Conservation (phyloP, 2,797 vertebrate genomes). For the Aldrovandia affinis region DNA sequence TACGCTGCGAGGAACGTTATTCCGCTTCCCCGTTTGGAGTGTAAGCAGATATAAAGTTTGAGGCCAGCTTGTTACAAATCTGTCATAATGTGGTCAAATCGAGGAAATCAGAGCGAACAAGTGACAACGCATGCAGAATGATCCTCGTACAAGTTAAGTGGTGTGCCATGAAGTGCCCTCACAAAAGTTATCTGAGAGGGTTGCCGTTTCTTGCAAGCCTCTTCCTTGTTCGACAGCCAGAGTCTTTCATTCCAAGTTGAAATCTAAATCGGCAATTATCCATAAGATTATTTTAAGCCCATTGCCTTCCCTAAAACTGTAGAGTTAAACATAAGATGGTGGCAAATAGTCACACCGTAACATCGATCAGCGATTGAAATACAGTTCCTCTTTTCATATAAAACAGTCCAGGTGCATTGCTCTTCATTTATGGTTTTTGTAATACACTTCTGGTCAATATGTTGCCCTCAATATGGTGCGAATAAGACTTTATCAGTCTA, state of each 20-base stretch:
- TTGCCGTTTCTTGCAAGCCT: background rate
- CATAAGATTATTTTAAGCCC: conserved; percentile 16
- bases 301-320: conserved; percentile 34
- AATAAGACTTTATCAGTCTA: background rate
- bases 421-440: conserved; percentile 17
- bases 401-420: conserved; percentile 39
- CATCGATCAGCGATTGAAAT: conserved; percentile 39
- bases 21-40: background rate
- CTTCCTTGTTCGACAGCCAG: background rate
- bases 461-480: background rate
- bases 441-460: conserved; percentile 24
- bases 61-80: background rate
- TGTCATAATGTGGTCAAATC: background rate
- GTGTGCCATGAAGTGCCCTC: background rate
- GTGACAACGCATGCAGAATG: background rate
- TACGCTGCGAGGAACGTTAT: background rate
- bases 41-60: background rate
- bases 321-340: conserved; percentile 35
- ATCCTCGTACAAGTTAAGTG: background rate
- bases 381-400: conserved; percentile 32
- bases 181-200: background rate
- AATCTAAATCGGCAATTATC: background rate
- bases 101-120: background rate
- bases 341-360: conserved; percentile 30
- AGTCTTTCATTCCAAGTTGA: background rate